Conservation (phyloP, 2,888 invertebrate genomes). For the Eilema sororculum region DNA sequence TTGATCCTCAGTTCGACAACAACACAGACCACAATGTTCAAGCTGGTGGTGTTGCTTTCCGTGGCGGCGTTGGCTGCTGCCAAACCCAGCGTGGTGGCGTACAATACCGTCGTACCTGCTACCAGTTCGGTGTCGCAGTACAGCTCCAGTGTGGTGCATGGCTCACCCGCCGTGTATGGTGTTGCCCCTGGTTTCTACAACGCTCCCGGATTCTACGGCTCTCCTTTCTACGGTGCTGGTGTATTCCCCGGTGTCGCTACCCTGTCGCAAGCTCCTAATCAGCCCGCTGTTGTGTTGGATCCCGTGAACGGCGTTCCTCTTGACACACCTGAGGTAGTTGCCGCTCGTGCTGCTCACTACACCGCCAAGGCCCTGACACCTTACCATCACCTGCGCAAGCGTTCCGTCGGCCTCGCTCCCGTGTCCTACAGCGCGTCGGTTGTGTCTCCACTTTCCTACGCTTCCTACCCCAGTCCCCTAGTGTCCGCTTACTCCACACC, state of each 20-base stretch:
- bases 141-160: conserved; percentile 70
- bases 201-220: conserved; percentile 58
- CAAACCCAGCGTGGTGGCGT: conserved; percentile 72
- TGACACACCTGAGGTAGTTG: conserved; percentile 83
- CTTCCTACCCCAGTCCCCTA: conserved; percentile 47
- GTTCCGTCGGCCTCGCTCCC: conserved; percentile 63
- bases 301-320: conserved; percentile 81
- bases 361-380: conserved; percentile 79
- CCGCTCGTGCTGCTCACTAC: conserved; percentile 80
- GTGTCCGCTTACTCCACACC: conserved; percentile 59
- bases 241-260: conserved; percentile 50
- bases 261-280: conserved; percentile 72
- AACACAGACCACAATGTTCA: conserved; percentile 83
- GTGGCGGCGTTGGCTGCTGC: conserved; percentile 87
- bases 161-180: conserved; percentile 62
- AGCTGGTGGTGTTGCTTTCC: conserved; percentile 88
- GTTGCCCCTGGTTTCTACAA: conserved; percentile 67
- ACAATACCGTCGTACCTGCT: conserved; percentile 64
- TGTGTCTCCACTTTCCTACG: conserved; percentile 57
- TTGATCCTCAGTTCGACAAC: conserved; percentile 71
- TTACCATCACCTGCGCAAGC: conserved; percentile 76
- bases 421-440: conserved; percentile 67
- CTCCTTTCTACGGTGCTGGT: conserved; percentile 39
- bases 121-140: conserved; percentile 65
- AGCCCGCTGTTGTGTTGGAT: conserved; percentile 79